Conservation (phyloP, 2,797 vertebrate species). For the Ctenosaura bakeri region DNA sequence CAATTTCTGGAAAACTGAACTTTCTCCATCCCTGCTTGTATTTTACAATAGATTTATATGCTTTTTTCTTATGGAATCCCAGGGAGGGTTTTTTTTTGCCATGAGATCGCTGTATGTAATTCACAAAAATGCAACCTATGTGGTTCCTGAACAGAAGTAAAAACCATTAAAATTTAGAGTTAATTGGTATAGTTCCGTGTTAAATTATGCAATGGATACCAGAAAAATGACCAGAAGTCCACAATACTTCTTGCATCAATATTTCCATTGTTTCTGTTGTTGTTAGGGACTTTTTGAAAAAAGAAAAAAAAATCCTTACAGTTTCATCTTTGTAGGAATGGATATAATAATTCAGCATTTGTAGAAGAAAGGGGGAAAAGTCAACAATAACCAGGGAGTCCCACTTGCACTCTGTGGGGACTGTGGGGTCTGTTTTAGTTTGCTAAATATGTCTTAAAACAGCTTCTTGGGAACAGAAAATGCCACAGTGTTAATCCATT, state of each 20-base stretch:
- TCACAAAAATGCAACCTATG: background rate
- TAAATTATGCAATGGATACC: background rate
- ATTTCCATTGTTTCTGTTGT: background rate
- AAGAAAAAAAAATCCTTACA: background rate
- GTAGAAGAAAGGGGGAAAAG: no score
- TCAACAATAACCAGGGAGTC: background rate
- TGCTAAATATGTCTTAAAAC: conserved; percentile 16
- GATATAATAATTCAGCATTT: background rate
- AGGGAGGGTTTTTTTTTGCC: background rate
- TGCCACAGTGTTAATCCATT: conserved; percentile 45
- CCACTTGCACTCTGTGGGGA: conserved; percentile 9
- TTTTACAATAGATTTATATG: no score
- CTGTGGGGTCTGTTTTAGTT: background rate
- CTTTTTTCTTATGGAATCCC: background rate
- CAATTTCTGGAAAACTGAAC: no score
- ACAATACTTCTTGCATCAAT: rapidly evolving
- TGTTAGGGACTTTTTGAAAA: background rate
- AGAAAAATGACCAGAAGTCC: background rate
- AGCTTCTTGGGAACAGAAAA: conserved; percentile 31
- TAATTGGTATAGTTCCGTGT: background rate
- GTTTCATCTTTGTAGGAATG: background rate
- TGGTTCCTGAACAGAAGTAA: background rate
- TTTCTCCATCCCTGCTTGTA: no score
- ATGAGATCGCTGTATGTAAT: background rate
- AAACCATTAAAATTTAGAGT: background rate